Base-by-base conservation (phyloP, 2,888 invertebrate species). In the Arge pagana region DNA sequence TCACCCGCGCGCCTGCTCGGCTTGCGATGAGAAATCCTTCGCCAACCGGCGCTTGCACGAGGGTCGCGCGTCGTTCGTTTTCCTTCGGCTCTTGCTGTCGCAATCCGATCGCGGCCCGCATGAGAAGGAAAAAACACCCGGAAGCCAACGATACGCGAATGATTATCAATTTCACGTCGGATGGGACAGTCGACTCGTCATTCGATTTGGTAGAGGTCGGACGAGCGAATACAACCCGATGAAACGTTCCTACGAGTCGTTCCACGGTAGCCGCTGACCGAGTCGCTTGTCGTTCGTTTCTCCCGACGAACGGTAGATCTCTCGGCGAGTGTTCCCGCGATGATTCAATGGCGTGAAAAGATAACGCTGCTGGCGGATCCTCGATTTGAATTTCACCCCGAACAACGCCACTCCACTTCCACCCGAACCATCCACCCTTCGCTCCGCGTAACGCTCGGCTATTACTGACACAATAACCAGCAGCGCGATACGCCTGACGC, bases 321-420 rank as follows among this genome's bases (percentile, higher is more conserved):
- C n/a, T n/a, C n/a, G n/a, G n/a, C n/a, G n/a, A n/a, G 31, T 45
- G 33, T 45, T 33, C 19, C 40, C 43, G 33, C 13, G 21, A 45
- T 45, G 33, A 45, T 45, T 45, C 33, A 45, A 45, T 45, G 43
- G 43, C 16, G 43, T 23, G 43, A 33, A 45, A 45, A 45, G 43
- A 45, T 45, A 45, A 45, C 33, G 31, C 23, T 21, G 33, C 43
- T 33, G 21, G 33, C 33, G 43, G 33, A 45, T 45, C 13, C 43
- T 21, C 43, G 43, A 45, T 45, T 45, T 45, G 43, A 45, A 45
- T 21, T 33, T 8, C 33, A n/a, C n/a, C n/a, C n/a, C n/a, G n/a
- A n/a, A n/a, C n/a, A n/a, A n/a, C n/a, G n/a, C n/a, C n/a, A n/a
- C 33, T 13, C 43, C 21, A 13, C 11, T 21, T 33, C 23, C 23